Evolutionary conservation across 2,797 vertebrate genomes (phyloP).

Genomic region (Carapus acus): DNA sequence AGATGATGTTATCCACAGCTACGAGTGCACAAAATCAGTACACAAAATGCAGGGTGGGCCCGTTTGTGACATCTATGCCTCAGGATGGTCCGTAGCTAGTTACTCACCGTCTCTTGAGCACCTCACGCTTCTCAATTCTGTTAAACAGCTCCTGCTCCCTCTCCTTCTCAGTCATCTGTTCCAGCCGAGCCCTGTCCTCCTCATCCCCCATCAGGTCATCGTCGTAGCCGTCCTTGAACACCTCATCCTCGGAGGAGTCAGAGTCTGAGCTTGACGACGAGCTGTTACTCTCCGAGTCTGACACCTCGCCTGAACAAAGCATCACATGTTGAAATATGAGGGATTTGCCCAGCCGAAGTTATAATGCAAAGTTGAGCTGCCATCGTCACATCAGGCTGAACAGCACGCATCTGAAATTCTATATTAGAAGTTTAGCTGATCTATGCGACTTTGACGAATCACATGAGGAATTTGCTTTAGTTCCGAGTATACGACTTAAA

Average conservation of each 20-base stretch:
- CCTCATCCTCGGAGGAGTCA: constrained; percentile 94
- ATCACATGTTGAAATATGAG: background rate
- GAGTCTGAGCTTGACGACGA: constrained; percentile 96
- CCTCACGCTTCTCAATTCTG: constrained; percentile 96
- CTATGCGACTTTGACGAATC: too few relatives aligned
- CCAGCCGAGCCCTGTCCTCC: constrained; percentile 90
- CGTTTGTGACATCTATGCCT: too few relatives aligned
- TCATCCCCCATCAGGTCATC: constrained; percentile 98
- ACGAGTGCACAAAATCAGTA: too few relatives aligned
- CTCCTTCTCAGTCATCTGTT: constrained; percentile 99
- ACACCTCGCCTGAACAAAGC: constrained; percentile 84
- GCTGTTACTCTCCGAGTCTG: constrained; percentile 96
- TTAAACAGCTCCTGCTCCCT: constrained; percentile 97
- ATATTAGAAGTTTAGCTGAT: too few relatives aligned
- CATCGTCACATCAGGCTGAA: background rate
- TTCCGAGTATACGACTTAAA: too few relatives aligned
- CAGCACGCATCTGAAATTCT: too few relatives aligned
- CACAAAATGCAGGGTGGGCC: too few relatives aligned
- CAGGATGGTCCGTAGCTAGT: too few relatives aligned
- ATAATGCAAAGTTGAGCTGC: background rate
- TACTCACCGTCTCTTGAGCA: constrained; percentile 91
- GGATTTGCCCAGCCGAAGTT: background rate
- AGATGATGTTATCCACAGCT: too few relatives aligned
- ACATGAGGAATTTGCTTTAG: too few relatives aligned
- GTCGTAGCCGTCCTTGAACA: constrained; percentile 94